These are phyloP conservation scores for Criorhina ranunculi DNA, from an alignment of 2,888 invertebrate genomes.

Conservation along the genomic window DNA sequence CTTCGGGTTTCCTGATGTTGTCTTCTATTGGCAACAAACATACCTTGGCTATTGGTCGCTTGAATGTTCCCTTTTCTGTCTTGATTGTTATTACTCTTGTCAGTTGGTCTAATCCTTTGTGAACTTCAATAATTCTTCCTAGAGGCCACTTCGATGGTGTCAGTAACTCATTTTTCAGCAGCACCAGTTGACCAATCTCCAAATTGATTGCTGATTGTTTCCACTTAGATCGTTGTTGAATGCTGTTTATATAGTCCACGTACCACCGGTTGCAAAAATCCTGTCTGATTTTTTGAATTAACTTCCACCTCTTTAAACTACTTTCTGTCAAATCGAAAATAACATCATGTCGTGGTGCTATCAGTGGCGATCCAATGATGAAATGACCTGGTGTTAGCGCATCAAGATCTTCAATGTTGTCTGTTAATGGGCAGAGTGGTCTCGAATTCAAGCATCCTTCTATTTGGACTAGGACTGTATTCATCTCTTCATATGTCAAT, in stretches of 20 bases:
- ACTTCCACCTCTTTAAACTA: conserved; percentile 28
- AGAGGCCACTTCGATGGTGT: conserved; percentile 25
- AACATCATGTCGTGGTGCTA: conserved; percentile 6
- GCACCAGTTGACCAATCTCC: conserved; percentile 15
- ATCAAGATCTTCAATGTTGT: conserved; percentile 17
- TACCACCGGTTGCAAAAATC: conserved; percentile 32
- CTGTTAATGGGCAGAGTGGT: conserved; percentile 1
- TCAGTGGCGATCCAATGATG: conserved; percentile 21
- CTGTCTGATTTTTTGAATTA: conserved; percentile 14
- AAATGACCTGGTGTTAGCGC: conserved; percentile 29
- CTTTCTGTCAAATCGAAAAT: conserved; percentile 17
- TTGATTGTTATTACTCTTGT: conserved; percentile 25
- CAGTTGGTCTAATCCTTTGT: conserved; percentile 3
- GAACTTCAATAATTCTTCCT: conserved; percentile 15
- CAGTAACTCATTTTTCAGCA: conserved; percentile 21
- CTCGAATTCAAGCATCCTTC: not conserved
- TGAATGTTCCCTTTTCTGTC: conserved; percentile 27
- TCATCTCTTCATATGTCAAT: conserved; percentile 28
- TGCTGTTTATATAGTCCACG: conserved; percentile 5
- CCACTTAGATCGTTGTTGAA: conserved; percentile 13
- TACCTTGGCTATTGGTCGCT: conserved; percentile 38
- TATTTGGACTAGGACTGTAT: not conserved
- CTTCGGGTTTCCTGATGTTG: conserved; percentile 16
- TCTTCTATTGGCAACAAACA: conserved; percentile 26
- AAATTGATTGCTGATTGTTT: conserved; percentile 4